A percentile compares a stretch with the other conserved stretches of the same genome.
Evolutionary conservation across 2,888 invertebrate species (phyloP).

Genomic region (Autographa pulchrina): DNA sequence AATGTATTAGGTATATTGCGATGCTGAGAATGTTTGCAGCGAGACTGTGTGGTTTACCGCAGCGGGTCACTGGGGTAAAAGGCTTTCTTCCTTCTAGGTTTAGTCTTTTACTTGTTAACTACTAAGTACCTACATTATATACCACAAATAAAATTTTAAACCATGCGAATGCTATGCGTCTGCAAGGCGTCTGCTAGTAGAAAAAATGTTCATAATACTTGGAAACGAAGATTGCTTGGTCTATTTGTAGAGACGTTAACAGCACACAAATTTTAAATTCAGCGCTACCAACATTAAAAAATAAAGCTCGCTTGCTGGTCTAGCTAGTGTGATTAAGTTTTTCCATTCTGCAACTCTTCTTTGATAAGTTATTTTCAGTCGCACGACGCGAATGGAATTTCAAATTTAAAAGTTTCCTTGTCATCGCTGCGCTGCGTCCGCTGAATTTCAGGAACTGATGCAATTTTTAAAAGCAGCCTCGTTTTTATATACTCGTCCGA

Average conservation of each 20-base stretch:
- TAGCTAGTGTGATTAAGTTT: constrained; percentile 57
- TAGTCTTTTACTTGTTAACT: not conserved
- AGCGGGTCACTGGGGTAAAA: constrained; percentile 9
- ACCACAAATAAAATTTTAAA: not conserved
- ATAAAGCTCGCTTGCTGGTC: constrained; percentile 21
- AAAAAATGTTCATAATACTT: no score
- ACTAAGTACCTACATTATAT: not conserved
- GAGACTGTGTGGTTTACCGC: constrained; percentile 24
- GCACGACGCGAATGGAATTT: constrained; percentile 59
- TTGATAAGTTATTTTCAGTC: constrained; percentile 66
- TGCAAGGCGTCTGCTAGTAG: no score
- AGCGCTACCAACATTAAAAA: constrained; percentile 45
- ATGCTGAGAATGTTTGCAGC: constrained; percentile 17
- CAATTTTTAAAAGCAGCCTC: constrained; percentile 59
- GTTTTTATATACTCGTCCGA: constrained; percentile 45
- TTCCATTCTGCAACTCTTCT: constrained; percentile 57
- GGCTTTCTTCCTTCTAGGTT: not conserved
- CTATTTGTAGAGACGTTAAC: constrained; percentile 22
- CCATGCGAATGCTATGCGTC: no score
- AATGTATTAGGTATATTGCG: not conserved
- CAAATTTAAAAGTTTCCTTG: constrained; percentile 62
- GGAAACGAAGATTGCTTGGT: constrained; percentile 13
- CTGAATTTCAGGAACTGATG: constrained; percentile 56
- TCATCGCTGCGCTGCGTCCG: constrained; percentile 50
- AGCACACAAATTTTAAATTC: constrained; percentile 32